phyloP scores from a whole-genome alignment of 1,140 invertebrate genomes.

The Brachystomella parvula region DNA sequence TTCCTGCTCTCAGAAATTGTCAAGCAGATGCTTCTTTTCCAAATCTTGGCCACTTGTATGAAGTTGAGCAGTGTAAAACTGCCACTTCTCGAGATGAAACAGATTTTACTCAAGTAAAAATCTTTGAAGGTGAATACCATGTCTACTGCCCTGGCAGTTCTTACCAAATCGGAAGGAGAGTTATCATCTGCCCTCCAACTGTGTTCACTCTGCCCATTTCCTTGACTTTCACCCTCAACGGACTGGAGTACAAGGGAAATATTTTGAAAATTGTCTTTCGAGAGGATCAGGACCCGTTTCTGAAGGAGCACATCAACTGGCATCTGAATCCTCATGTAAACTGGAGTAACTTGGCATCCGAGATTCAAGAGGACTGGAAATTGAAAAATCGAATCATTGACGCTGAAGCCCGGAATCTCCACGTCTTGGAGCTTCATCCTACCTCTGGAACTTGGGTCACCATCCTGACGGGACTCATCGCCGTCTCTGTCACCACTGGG shows the following conservation, averaged over 20 bases:
- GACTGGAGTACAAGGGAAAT: neutral
- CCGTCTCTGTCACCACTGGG: too few species aligned
- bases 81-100: neutral
- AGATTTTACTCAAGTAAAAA: neutral
- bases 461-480: too few species aligned
- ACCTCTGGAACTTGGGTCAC: too few species aligned
- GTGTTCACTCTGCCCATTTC: neutral
- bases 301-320: neutral
- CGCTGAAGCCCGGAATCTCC: neutral
- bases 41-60: neutral
- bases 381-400: neutral
- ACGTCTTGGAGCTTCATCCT: neutral
- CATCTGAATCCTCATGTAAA: neutral
- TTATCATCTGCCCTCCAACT: neutral
- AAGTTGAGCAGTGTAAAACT: neutral
- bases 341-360: neutral
- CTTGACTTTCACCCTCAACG: neutral
- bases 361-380: neutral
- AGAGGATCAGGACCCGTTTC: neutral
- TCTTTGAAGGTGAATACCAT: neutral
- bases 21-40: neutral
- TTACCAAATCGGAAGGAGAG: neutral
- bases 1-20: conserved; percentile 12
- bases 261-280: neutral
- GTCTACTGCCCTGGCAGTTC: too few species aligned